Evolutionary conservation across 2,113 vertebrate species (phyloP).

Genomic region (Ancistrus triradiatus): DNA sequence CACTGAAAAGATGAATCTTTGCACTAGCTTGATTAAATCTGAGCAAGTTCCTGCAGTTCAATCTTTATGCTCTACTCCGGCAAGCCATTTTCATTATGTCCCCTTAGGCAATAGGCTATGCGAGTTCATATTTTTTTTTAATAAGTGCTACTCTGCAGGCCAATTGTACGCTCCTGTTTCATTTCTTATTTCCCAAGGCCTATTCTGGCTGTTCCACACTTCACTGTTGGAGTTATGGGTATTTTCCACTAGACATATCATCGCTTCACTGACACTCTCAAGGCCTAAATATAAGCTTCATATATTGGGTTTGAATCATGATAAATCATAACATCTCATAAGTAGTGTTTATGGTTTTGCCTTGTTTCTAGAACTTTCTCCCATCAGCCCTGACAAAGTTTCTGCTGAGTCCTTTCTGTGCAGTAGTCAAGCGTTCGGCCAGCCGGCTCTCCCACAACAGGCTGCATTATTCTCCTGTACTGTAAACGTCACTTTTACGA

Average conservation of each 20-base stretch:
- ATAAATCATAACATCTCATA: too few relatives aligned
- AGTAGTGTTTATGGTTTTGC: conserved; percentile 18
- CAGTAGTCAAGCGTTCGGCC: neutral
- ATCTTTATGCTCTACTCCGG: neutral
- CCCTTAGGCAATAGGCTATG: neutral
- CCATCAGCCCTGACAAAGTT: conserved; percentile 4
- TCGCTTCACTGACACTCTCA: neutral
- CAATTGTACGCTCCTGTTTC: conserved; percentile 16
- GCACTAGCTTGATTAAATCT: conserved; percentile 10
- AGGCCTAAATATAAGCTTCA: neutral
- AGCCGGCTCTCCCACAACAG: conserved; percentile 32
- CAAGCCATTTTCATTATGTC: conserved; percentile 17
- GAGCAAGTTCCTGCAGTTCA: too few relatives aligned
- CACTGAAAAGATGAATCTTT: conserved; percentile 8
- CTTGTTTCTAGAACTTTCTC: conserved; percentile 17
- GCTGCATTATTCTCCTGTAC: conserved; percentile 22
- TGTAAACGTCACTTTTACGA: conserved; percentile 39
- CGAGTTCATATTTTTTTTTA: conserved; percentile 27
- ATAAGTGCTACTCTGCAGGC: conserved; percentile 17
- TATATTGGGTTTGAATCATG: conserved; percentile 11
- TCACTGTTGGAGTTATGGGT: neutral
- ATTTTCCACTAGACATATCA: conserved; percentile 10
- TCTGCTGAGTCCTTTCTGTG: conserved; percentile 18
- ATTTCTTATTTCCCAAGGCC: conserved; percentile 20
- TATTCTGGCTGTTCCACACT: conserved; percentile 12